A percentile compares a stretch with the other conserved stretches of the same genome.
Conservation (phyloP, 1,140 invertebrate genomes). For the Planococcus citri region DNA sequence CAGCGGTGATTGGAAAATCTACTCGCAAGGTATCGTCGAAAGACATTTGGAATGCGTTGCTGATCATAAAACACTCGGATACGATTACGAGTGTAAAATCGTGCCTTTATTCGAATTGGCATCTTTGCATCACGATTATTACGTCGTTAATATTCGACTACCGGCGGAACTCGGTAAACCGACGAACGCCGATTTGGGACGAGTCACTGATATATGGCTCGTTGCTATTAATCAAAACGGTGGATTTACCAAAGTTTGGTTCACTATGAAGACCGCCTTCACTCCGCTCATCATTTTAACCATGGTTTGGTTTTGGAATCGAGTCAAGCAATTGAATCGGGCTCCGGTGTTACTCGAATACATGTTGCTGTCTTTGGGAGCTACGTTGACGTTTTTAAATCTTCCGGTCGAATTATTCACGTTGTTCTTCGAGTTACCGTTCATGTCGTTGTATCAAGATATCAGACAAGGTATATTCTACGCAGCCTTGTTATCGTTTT, state of each 20-base stretch:
- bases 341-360: constrained; percentile 83
- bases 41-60: constrained; percentile 64
- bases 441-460: constrained; percentile 88
- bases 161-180: constrained; percentile 54
- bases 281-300: constrained; percentile 78
- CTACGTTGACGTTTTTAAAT: constrained; percentile 76
- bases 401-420: constrained; percentile 91
- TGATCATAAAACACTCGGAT: constrained; percentile 46
- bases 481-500: constrained; percentile 87
- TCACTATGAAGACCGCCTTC: constrained; percentile 86
- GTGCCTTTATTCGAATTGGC: constrained; percentile 94
- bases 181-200: constrained; percentile 68
- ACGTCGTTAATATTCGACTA: constrained; percentile 86
- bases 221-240: constrained; percentile 93
- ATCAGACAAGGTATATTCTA: constrained; percentile 96
- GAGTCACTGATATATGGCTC: constrained; percentile 66
- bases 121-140: constrained; percentile 91
- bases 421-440: constrained; percentile 80
- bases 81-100: constrained; percentile 73
- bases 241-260: constrained; percentile 97
- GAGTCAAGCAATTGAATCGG: constrained; percentile 72
- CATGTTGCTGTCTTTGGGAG: constrained; percentile 75
- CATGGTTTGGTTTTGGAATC: constrained; percentile 87
- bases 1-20: constrained; percentile 64
- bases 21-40: constrained; percentile 63